Conservation (phyloP, 1,140 invertebrate species). For the Heliconius himera region DNA sequence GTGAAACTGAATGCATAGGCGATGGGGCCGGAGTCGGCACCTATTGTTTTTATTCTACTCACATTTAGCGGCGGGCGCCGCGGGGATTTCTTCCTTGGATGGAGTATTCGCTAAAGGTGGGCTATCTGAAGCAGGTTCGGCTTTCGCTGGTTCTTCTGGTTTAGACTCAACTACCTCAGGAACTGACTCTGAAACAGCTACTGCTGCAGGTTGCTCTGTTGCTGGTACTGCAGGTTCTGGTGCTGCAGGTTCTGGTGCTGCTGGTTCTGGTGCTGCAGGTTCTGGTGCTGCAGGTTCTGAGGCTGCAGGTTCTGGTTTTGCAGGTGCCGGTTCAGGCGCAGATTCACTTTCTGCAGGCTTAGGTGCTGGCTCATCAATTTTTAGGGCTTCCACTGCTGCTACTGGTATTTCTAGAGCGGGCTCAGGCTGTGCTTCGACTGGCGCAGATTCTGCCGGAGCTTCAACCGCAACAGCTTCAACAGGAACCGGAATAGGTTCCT, state of each 20-base stretch:
- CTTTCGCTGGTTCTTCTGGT: conserved; percentile 54
- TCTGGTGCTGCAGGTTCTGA: neutral
- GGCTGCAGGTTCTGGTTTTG: neutral
- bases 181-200: neutral
- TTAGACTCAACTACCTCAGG: conserved; percentile 8
- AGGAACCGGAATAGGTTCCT: conserved; percentile 41
- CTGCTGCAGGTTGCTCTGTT: conserved; percentile 46
- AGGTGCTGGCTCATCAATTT: conserved; percentile 3
- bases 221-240: conserved; percentile 44
- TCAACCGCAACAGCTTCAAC: conserved; percentile 25
- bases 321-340: neutral
- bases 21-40: conserved; percentile 50
- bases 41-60: conserved; percentile 53
- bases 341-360: neutral
- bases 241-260: conserved; percentile 12
- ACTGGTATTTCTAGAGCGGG: conserved; percentile 30
- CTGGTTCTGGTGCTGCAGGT: neutral
- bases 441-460: conserved; percentile 14
- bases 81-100: conserved; percentile 64
- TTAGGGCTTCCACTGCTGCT: neutral
- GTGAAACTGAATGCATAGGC: conserved; percentile 76
- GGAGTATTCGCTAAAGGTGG: conserved; percentile 71
- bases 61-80: conserved; percentile 69
- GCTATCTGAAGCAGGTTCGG: conserved; percentile 55
- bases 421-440: conserved; percentile 9